phyloP scores from a whole-genome alignment of 2,888 invertebrate species.

The Drosophila stalkeri region DNA sequence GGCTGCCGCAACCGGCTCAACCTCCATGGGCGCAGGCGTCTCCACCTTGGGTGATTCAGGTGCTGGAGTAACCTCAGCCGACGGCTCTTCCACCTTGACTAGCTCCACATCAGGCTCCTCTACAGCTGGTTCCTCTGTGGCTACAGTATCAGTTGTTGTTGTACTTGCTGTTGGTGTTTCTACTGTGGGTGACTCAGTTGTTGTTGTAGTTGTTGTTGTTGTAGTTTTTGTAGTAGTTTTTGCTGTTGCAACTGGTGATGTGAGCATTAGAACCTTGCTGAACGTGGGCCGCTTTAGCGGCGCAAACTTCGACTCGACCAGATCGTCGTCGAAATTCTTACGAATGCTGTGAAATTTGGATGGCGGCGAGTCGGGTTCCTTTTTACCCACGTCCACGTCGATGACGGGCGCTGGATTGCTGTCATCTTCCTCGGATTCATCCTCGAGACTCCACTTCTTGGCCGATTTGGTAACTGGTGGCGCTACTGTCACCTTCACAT shows the following conservation, averaged over 20 bases:
- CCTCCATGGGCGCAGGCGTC: slow-evolving; percentile 10
- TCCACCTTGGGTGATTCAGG: slow-evolving; percentile 10
- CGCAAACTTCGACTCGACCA: slow-evolving; percentile 67
- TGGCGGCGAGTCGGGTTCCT: slow-evolving; percentile 82
- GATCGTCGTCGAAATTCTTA: slow-evolving; percentile 82
- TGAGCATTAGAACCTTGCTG: slow-evolving; percentile 57
- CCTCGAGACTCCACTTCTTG: slow-evolving; percentile 98
- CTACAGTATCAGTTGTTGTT: not conserved
- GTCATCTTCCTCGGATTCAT: slow-evolving; percentile 97
- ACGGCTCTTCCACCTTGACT: slow-evolving; percentile 8
- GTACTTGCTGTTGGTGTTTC: not conserved
- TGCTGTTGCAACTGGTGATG: slow-evolving; percentile 16
- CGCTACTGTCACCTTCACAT: slow-evolving; percentile 87
- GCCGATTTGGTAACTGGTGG: slow-evolving; percentile 86
- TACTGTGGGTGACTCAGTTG: not conserved
- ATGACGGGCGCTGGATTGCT: slow-evolving; percentile 71
- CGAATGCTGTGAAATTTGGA: slow-evolving; percentile 80
- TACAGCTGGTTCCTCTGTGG: not conserved
- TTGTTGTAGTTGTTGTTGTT: not conserved
- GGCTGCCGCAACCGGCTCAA: slow-evolving; percentile 43
- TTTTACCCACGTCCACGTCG: slow-evolving; percentile 53
- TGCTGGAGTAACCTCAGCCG: not conserved
- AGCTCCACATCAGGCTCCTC: not conserved
- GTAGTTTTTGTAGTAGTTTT: not conserved
- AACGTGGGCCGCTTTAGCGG: slow-evolving; percentile 68